phyloP scores from a whole-genome alignment of 2,113 vertebrate genomes.

The Myxocyprinus asiaticus region DNA sequence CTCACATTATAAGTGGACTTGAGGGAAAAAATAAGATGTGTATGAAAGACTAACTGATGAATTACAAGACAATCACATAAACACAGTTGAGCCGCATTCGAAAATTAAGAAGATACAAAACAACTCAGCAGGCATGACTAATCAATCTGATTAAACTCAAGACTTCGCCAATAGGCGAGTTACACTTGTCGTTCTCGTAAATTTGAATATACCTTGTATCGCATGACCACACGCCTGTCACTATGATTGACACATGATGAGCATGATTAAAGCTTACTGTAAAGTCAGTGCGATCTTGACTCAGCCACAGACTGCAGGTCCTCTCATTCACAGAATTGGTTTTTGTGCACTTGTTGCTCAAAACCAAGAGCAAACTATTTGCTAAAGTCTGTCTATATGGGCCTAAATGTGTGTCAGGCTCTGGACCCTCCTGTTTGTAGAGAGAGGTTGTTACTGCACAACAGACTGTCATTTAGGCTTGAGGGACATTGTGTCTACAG shows the following conservation, averaged over 20 bases:
- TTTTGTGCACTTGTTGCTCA: no score
- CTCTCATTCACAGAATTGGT: background rate
- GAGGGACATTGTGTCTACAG: no score
- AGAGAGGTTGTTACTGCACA: no score
- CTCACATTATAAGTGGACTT: no score
- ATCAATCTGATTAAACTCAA: slow-evolving; percentile 54
- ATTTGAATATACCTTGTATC: slow-evolving; percentile 16
- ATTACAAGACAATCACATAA: slow-evolving; percentile 11
- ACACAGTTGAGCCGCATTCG: slow-evolving; percentile 52
- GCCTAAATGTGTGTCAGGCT: no score
- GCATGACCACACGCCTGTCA: slow-evolving; percentile 29
- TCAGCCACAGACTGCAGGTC: background rate
- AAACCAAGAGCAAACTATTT: no score
- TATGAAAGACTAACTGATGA: no score
- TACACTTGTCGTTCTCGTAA: slow-evolving; percentile 33
- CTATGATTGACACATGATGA: slow-evolving; percentile 34
- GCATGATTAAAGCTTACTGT: background rate
- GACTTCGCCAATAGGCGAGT: slow-evolving; percentile 22
- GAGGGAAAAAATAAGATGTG: no score
- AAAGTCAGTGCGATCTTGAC: background rate
- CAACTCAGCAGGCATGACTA: slow-evolving; percentile 60
- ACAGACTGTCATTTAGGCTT: no score
- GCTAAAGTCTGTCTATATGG: no score
- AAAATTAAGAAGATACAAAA: slow-evolving; percentile 55
- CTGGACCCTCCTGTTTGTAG: no score